phyloP scores from a whole-genome alignment of 2,113 vertebrate genomes.

The Pseudonaja textilis region DNA sequence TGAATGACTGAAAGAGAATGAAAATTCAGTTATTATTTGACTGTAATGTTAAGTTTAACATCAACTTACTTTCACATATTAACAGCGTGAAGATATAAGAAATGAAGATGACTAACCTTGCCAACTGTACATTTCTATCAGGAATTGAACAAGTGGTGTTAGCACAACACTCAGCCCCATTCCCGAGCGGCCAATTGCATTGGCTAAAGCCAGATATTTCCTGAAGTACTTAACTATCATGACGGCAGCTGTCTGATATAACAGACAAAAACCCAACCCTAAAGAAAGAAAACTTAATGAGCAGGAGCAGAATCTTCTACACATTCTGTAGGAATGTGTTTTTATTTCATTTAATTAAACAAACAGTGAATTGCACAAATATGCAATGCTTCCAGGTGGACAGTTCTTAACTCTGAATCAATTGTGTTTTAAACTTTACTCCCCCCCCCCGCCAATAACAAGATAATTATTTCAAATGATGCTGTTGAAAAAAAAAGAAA shows the following conservation, averaged over 20 bases:
- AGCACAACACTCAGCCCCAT: constrained; percentile 91
- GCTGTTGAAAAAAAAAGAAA: background rate
- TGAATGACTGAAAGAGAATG: background rate
- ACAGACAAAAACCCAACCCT: constrained; percentile 86
- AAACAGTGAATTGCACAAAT: background rate
- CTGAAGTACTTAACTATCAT: constrained; percentile 81
- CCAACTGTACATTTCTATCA: constrained; percentile 86
- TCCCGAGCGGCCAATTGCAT: constrained; percentile 84
- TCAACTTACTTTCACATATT: background rate
- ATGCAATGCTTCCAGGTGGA: background rate
- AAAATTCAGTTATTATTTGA: background rate
- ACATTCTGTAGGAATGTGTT: background rate
- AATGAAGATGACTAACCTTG: constrained; percentile 72
- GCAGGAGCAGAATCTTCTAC: background rate
- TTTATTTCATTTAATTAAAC: background rate
- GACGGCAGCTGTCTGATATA: constrained; percentile 85
- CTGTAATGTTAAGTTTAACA: background rate
- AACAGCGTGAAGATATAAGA: background rate
- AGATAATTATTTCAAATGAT: background rate
- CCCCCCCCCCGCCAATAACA: background rate
- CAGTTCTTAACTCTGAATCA: background rate
- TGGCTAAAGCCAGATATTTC: constrained; percentile 79
- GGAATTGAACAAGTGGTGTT: constrained; percentile 85
- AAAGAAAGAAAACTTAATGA: fast-evolving
- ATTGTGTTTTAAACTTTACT: background rate